These are phyloP conservation scores for Bombus picipes DNA, from an alignment of 1,140 invertebrate species.

Conservation along the genomic window DNA sequence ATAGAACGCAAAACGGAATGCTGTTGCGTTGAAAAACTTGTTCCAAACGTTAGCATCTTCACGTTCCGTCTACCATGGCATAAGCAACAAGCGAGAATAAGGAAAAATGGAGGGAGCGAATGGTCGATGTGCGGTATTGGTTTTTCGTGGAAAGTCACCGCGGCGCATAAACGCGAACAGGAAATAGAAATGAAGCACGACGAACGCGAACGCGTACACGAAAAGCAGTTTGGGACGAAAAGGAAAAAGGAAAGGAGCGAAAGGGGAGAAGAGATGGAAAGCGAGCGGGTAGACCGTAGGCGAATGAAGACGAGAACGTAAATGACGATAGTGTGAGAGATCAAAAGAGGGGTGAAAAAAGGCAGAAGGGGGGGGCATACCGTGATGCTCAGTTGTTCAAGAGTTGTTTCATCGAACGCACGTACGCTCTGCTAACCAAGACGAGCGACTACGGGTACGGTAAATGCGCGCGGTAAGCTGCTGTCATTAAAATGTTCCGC, in stretches of 20 bases:
- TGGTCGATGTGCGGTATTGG: not conserved
- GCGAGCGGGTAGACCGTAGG: not conserved
- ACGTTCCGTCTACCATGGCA: not conserved
- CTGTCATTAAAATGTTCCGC: slow-evolving; percentile 82
- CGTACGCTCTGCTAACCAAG: slow-evolving; percentile 75
- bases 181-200: not conserved
- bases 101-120: not conserved
- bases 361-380: slow-evolving; percentile 22
- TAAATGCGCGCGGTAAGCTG: slow-evolving; percentile 77
- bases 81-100: too few species aligned
- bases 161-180: not conserved
- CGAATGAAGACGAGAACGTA: not conserved
- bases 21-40: not conserved
- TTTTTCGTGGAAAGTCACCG: not conserved
- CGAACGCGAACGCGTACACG: not conserved
- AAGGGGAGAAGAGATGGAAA: not conserved
- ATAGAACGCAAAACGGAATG: not conserved
- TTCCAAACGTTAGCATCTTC: not conserved
- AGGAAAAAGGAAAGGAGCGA: not conserved
- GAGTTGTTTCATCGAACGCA: slow-evolving; percentile 75
- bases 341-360: slow-evolving; percentile 3
- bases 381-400: slow-evolving; percentile 76
- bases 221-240: not conserved
- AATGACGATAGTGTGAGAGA: slow-evolving; percentile 40
- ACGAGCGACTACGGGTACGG: slow-evolving; percentile 68